Evolutionary conservation across 2,888 invertebrate species (phyloP).

Genomic region (Orthosia incerta): DNA sequence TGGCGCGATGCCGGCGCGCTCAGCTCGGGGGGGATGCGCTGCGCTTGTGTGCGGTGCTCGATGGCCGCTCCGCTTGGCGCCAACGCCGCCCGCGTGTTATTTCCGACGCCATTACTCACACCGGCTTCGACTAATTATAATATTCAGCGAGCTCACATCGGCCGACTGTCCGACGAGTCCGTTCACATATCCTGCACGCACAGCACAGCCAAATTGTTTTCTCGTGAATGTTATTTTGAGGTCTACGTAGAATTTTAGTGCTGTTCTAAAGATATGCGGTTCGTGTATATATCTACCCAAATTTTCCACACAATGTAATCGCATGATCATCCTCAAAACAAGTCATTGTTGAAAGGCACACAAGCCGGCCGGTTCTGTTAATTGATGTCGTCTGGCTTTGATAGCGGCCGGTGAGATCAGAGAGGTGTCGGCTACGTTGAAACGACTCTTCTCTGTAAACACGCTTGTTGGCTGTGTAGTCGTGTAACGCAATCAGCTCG

Average conservation of each 20-base stretch:
- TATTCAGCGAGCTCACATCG: conserved; percentile 85
- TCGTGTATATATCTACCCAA: conserved; percentile 28
- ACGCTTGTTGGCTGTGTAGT: conserved; percentile 71
- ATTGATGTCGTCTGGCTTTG: conserved; percentile 71
- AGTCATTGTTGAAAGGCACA: conserved; percentile 64
- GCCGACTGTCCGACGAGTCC: conserved; percentile 77
- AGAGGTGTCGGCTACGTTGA: conserved; percentile 81
- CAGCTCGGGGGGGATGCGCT: conserved; percentile 56
- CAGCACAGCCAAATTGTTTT: conserved; percentile 57
- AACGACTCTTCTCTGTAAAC: conserved; percentile 79
- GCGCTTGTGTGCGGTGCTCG: conserved; percentile 66
- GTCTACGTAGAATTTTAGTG: conserved; percentile 51
- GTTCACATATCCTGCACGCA: conserved; percentile 70
- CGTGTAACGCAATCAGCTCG: conserved; percentile 81
- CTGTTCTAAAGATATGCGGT: conserved; percentile 42
- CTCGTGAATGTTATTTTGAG: conserved; percentile 56
- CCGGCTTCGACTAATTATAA: conserved; percentile 90
- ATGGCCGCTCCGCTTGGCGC: conserved; percentile 87
- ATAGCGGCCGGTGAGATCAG: conserved; percentile 80
- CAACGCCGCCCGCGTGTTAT: conserved; percentile 87
- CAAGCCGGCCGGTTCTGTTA: conserved; percentile 72
- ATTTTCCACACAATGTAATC: conserved; percentile 53
- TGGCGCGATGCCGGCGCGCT: conserved; percentile 34
- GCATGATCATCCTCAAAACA: conserved; percentile 60
- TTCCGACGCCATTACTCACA: conserved; percentile 90